Conservation (phyloP, 1,140 invertebrate species). For the Atopsyche davidsoni region DNA sequence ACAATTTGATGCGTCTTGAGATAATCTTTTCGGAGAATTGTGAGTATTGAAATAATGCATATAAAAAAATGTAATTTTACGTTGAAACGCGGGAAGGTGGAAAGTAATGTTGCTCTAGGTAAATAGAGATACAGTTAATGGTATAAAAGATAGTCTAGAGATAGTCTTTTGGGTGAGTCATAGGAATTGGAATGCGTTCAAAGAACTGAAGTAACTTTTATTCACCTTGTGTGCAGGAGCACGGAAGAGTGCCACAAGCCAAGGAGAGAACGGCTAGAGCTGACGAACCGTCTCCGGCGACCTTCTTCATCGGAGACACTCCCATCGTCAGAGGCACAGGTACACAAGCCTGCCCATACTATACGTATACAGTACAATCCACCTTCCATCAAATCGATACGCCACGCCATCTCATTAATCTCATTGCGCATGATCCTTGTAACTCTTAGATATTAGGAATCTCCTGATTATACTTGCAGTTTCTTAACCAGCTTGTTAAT, state of each 20-base stretch:
- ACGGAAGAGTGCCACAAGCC: slow-evolving; percentile 34
- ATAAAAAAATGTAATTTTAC: no score
- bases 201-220: no score
- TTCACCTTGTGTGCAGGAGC: slow-evolving; percentile 17
- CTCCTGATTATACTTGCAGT: not conserved
- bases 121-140: no score
- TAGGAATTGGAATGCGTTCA: no score
- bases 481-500: not conserved
- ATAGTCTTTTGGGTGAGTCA: no score
- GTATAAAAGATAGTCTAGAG: no score
- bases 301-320: slow-evolving; percentile 47
- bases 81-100: no score
- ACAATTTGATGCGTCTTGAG: no score
- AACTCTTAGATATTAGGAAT: not conserved
- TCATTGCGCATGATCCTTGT: not conserved
- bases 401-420: not conserved
- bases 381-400: not conserved
- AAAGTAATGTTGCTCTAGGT: no score
- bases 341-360: not conserved
- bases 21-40: no score
- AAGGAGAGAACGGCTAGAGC: slow-evolving; percentile 44
- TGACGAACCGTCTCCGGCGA: slow-evolving; percentile 36
- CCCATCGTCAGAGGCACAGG: slow-evolving; percentile 42
- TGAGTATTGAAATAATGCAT: no score
- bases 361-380: not conserved